phyloP scores from a whole-genome alignment of 1,140 invertebrate genomes.

The Drosophila pallidifrons region DNA sequence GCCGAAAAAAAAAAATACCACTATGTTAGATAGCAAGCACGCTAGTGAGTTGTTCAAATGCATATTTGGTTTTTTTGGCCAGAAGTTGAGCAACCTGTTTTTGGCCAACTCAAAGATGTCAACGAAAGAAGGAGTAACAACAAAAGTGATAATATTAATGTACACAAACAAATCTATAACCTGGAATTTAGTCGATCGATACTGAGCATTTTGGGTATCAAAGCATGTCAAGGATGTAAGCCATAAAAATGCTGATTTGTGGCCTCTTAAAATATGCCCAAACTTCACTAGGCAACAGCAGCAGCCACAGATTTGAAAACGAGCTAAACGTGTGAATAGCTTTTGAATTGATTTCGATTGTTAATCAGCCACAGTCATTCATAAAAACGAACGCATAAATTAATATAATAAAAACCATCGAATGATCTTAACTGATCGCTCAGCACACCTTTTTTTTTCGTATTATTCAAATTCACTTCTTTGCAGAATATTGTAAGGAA shows the following conservation, averaged over 20 bases:
- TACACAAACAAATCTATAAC: background rate
- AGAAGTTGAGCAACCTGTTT: conserved; percentile 48
- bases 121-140: conserved; percentile 25
- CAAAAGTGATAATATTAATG: background rate
- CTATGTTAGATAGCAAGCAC: background rate
- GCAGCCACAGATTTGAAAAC: background rate
- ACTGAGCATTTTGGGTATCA: background rate
- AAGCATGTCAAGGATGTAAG: conserved; percentile 23
- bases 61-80: conserved; percentile 27
- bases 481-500: background rate
- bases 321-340: background rate
- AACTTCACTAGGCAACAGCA: background rate
- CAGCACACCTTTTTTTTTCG: conserved; percentile 21
- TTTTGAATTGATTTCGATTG: conserved; percentile 16
- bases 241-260: background rate
- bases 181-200: conserved; percentile 2
- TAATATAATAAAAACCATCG: background rate
- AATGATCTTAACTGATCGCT: background rate
- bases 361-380: background rate
- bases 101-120: conserved; percentile 43
- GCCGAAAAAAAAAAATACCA: conserved; percentile 22
- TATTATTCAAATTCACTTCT: background rate
- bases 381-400: conserved; percentile 24
- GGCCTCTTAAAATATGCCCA: background rate
- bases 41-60: conserved; percentile 28